A percentile compares a stretch with the other conserved stretches of the same genome.
These are phyloP conservation scores for Gryllus bimaculatus DNA, from an alignment of 1,140 invertebrate species.

Conservation along the genomic window DNA sequence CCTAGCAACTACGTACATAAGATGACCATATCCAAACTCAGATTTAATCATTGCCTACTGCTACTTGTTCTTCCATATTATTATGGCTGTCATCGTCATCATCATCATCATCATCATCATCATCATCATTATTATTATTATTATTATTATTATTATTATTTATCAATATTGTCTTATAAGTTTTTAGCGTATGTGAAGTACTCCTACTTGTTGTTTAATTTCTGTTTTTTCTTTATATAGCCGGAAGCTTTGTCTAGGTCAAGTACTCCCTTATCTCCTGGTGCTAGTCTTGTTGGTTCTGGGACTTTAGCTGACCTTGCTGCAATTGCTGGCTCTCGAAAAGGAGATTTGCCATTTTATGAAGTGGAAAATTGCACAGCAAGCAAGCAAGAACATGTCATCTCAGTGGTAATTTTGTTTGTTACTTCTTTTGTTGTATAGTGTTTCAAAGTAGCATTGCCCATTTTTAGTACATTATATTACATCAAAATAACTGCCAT, in stretches of 20 bases:
- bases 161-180: background rate
- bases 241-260: constrained; percentile 74
- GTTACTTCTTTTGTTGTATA: background rate
- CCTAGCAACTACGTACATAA: too few species aligned
- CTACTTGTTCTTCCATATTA: too few species aligned
- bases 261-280: constrained; percentile 70
- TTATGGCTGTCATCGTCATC: too few species aligned
- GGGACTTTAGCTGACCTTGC: constrained; percentile 41
- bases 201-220: background rate
- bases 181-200: background rate
- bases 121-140: too few species aligned
- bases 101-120: too few species aligned
- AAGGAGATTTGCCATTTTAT: constrained; percentile 53
- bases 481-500: too few species aligned
- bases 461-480: too few species aligned
- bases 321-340: constrained; percentile 27
- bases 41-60: too few species aligned
- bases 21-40: too few species aligned
- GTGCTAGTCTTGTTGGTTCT: constrained; percentile 38
- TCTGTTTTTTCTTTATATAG: constrained; percentile 32
- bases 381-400: constrained; percentile 75
- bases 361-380: constrained; percentile 78
- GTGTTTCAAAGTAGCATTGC: too few species aligned
- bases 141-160: too few species aligned
- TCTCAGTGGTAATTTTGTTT: constrained; percentile 56